phyloP scores from a whole-genome alignment of 2,888 invertebrate genomes.

The Drosophila hamatofila region DNA sequence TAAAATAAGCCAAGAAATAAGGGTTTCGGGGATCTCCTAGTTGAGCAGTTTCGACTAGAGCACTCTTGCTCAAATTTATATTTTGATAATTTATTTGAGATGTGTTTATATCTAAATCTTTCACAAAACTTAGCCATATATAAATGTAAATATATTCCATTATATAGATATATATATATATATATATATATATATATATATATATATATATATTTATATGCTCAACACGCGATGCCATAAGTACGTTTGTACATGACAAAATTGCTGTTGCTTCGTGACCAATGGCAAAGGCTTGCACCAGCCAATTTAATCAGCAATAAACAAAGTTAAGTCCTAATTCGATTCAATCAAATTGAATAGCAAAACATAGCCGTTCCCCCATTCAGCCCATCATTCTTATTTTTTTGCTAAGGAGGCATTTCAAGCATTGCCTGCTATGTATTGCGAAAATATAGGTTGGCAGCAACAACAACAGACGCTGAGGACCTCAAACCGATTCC shows the following conservation, averaged over 20 bases:
- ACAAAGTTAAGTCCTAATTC: slow-evolving; percentile 79
- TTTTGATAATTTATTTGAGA: too few relatives aligned
- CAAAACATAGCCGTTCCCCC: slow-evolving; percentile 46
- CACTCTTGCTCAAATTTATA: too few relatives aligned
- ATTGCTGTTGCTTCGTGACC: slow-evolving; percentile 59
- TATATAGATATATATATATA: not conserved
- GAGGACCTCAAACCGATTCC: slow-evolving; percentile 29
- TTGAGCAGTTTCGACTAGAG: too few relatives aligned
- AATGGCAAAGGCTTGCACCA: slow-evolving; percentile 58
- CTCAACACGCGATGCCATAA: slow-evolving; percentile 54
- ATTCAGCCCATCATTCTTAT: not conserved
- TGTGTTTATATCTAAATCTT: too few relatives aligned
- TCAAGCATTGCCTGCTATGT: slow-evolving; percentile 23
- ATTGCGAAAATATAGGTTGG: slow-evolving; percentile 61
- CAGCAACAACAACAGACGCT: slow-evolving; percentile 45
- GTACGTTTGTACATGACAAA: slow-evolving; percentile 21
- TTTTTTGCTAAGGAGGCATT: not conserved
- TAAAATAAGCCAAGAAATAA: too few relatives aligned
- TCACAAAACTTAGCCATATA: not conserved
- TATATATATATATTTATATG: not conserved
- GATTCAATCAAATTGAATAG: slow-evolving; percentile 79
- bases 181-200: not conserved
- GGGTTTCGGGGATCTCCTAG: too few relatives aligned
- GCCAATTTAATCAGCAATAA: slow-evolving; percentile 79
- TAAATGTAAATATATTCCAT: not conserved